These are phyloP conservation scores for Lepidostoma basale DNA, from an alignment of 1,140 invertebrate species.

Conservation along the genomic window DNA sequence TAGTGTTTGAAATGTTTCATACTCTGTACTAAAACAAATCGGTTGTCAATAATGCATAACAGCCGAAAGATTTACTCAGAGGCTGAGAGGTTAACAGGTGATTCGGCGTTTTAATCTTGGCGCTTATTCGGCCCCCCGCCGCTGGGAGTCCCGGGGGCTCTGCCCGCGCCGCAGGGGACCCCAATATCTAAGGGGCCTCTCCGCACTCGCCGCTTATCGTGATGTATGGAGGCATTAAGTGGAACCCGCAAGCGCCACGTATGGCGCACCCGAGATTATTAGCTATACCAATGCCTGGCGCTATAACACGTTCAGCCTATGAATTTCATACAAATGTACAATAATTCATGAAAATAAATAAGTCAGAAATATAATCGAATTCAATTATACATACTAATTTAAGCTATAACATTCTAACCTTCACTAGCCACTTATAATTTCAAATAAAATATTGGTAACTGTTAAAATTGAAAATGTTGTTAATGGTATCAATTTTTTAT, in stretches of 20 bases:
- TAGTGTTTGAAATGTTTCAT: too few species aligned
- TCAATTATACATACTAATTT: background rate
- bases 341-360: background rate
- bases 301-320: background rate
- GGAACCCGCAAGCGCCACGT: constrained; percentile 12
- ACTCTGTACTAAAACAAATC: too few species aligned
- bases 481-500: too few species aligned
- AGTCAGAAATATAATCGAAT: background rate
- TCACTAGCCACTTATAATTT: too few species aligned
- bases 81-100: too few species aligned
- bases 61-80: too few species aligned
- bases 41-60: too few species aligned
- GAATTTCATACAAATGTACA: background rate
- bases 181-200: constrained; percentile 13
- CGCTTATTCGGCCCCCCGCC: constrained; percentile 1
- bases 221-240: constrained; percentile 36
- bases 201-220: background rate
- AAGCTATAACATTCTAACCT: background rate
- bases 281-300: background rate
- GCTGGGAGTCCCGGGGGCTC: background rate
- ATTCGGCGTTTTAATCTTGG: constrained; percentile 20
- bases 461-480: too few species aligned
- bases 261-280: background rate
- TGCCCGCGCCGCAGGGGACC: background rate
- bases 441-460: too few species aligned